Evolutionary conservation across 92 coral and sea anemone species (phyloP), one percentile per base, ranked within the genome.

Genomic region (Actinernus sp.): DNA sequence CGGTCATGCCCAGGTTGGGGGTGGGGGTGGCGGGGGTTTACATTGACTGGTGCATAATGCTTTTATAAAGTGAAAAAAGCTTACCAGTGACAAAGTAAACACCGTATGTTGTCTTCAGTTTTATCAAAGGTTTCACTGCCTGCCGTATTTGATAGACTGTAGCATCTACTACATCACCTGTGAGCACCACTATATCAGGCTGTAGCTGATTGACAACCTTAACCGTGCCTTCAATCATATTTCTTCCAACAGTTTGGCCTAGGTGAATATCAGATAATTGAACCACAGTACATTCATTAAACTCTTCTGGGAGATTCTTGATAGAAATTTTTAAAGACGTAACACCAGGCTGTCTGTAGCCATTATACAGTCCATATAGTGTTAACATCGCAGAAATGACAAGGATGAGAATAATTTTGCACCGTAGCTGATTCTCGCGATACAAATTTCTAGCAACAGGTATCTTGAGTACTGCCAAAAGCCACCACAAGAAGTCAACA

Each of bases 101-200:
- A 10, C 97, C 97, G 83, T 88, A 79, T 79, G 63, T 88, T 47
- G 97, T 69, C 22, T 65, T 88, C 8, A 91, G 75, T 44, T 71
- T 91, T 26, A 83, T 62, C 54, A 91, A 51, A 59, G 97, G 93
- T 52, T 87, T 77, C 16, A 91, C 76, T 20, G 97, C 91, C 63
- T 82, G 97, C 20, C 85, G 76, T 28, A 91, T 46, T 50, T 91
- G 97, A 51, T 65, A 88, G 24, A 91, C 85, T 14, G 90, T 68
- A 2, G 94, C 82, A 63, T 91, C 93, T 10, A 88, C 87, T 30
- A 91, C 31, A 43, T 91, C 97, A 5, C 97, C 97, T 60, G 91
- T 77, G n/a, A 91, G 34, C 4, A 85, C 81, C 20, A 91, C 66
- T 17, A 68, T 71, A 63, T 91, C 97, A 14, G 97, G 90, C 28